These are phyloP conservation scores for Strigops habroptila DNA, from an alignment of 2,113 vertebrate genomes.

Conservation along the genomic window DNA sequence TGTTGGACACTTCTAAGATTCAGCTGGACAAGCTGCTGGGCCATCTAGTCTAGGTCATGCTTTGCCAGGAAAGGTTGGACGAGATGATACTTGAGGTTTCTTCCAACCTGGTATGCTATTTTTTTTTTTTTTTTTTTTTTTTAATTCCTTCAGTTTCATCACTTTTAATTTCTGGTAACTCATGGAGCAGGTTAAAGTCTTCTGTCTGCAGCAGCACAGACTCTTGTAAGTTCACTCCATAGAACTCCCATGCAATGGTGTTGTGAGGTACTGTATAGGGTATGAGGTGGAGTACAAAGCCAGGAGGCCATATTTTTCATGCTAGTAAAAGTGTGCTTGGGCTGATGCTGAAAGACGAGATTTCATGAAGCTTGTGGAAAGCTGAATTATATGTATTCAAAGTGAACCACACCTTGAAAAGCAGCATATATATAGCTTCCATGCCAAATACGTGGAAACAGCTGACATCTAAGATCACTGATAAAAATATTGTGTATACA, in stretches of 20 bases:
- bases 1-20: neutral
- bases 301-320: neutral
- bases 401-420: neutral
- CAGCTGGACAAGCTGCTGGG: neutral
- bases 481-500: neutral
- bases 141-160: neutral
- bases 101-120: neutral
- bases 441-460: neutral
- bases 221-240: neutral
- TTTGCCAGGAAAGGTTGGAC: neutral
- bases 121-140: neutral
- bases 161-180: neutral
- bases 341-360: neutral
- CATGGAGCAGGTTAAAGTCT: neutral
- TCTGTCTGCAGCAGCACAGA: neutral
- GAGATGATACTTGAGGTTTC: neutral
- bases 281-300: neutral
- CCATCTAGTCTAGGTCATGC: neutral
- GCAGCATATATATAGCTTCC: neutral
- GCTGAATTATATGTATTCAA: neutral
- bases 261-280: neutral
- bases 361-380: neutral
- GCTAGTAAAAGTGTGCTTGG: neutral
- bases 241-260: neutral
- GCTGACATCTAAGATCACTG: neutral